Conservation (phyloP, 2,797 vertebrate genomes). For the Chelmon rostratus region DNA sequence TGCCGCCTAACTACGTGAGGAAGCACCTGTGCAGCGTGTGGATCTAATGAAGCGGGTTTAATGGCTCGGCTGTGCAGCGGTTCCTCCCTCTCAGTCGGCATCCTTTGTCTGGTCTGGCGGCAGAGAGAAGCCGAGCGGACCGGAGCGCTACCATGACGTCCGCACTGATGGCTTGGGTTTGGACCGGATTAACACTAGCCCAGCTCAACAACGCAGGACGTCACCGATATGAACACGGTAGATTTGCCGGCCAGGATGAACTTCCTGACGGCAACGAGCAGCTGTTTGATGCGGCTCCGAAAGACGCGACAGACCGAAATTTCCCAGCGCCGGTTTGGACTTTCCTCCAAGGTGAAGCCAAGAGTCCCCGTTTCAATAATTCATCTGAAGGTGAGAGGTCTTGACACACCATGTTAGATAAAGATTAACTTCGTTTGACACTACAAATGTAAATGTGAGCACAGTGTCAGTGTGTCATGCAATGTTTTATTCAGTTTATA, state of each 20-base stretch:
- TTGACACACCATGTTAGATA: too few relatives aligned
- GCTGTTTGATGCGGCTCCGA: neutral
- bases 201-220: conserved; percentile 26
- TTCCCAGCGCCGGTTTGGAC: conserved; percentile 3
- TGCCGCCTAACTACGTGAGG: neutral
- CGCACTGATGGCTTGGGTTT: conserved; percentile 44
- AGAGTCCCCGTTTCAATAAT: too few relatives aligned
- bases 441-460: too few relatives aligned
- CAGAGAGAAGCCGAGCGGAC: neutral
- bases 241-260: neutral
- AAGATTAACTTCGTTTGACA: too few relatives aligned
- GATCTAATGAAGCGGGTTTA: neutral
- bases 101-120: neutral
- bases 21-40: neutral
- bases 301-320: neutral
- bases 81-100: too few relatives aligned
- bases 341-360: conserved; percentile 27
- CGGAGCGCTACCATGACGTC: conserved; percentile 8
- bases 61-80: neutral
- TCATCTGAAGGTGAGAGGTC: too few relatives aligned
- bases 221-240: neutral
- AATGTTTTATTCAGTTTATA: too few relatives aligned
- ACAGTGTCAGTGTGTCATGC: too few relatives aligned
- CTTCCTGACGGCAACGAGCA: neutral
- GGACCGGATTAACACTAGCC: conserved; percentile 28